Base-by-base conservation (phyloP, 23 tunicate species). In the Diplosoma virens region DNA sequence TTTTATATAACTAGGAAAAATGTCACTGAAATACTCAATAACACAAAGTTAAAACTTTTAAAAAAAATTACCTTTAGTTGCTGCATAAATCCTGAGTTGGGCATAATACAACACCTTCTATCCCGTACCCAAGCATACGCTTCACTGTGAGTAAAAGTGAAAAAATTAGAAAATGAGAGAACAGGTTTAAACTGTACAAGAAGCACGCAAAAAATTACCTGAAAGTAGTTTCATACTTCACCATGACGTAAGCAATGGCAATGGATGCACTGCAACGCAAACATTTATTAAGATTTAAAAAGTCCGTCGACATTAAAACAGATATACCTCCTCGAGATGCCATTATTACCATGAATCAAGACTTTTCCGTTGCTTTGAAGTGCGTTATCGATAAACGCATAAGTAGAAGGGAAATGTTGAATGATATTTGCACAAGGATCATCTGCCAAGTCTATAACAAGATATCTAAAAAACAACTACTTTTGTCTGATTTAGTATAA, bases 231-330 rank as follows among this genome's bases (percentile, higher is more conserved):
- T 24, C 14, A 0, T 67, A 47, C 21, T 73, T 41, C 64, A 79
- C 71, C 95, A 87, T 87, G 16, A 87, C 41, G 47, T 37, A 87
- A 18, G 95, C 95, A 17, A 81, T 76, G 22, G 77, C 87, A n/a
- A 87, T 50, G 26, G 95, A 37, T 34, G 86, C 87, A 68, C 95
- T 87, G 35, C 0, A 54, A 2, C 16, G 36, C 37, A 74, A 54
- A 41, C 26, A 58, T 11, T 14, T n/a, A 58, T 58, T 58, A 58
- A n/a, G 24, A 58, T n/a, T 58, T 9, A n/a, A 58, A 11, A 6
- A 58, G 52, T n/a, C n/a, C 7, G 26, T 11, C 65, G 6, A 24
- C 65, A n/a, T 7, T 0, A 41, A 41, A 46, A 28, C 9, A 0
- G 17, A 33, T 9, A 11, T 37, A 87, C 95, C 95, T 87, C 56